Conservation (phyloP, 2,888 invertebrate genomes). For the Mesorhabditis spiculigera region DNA sequence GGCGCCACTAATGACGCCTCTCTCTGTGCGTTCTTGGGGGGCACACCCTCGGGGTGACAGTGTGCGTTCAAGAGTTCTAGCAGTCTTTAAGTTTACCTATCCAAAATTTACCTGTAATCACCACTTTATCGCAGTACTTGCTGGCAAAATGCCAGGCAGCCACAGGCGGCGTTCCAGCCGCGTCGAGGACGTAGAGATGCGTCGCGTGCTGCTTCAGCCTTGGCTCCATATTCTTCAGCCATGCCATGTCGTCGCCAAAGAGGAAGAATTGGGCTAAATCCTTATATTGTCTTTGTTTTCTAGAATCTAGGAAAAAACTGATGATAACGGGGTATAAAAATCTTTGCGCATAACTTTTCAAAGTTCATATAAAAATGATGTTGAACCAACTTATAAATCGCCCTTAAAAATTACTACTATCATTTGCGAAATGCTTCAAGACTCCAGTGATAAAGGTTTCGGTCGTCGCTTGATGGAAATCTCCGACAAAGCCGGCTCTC, state of each 20-base stretch:
- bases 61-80: no score
- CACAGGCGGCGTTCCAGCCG: neutral
- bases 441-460: neutral
- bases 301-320: neutral
- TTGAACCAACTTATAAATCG: no score
- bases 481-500: neutral
- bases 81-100: no score
- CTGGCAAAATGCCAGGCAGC: neutral
- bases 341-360: no score
- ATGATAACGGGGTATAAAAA: no score
- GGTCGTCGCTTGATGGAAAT: neutral
- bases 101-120: neutral
- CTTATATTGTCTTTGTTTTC: neutral
- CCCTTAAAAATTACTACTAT: no score
- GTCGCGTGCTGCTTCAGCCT: neutral
- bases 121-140: neutral
- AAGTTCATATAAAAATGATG: no score
- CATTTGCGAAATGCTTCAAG: neutral
- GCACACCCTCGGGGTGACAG: no score
- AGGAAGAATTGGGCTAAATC: conserved; percentile 5
- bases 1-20: no score
- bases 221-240: neutral
- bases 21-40: no score
- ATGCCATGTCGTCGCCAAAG: neutral
- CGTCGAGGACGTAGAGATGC: neutral